Evolutionary conservation across 2,888 invertebrate genomes (phyloP).

Genomic region (Cheilosia scutellata): DNA sequence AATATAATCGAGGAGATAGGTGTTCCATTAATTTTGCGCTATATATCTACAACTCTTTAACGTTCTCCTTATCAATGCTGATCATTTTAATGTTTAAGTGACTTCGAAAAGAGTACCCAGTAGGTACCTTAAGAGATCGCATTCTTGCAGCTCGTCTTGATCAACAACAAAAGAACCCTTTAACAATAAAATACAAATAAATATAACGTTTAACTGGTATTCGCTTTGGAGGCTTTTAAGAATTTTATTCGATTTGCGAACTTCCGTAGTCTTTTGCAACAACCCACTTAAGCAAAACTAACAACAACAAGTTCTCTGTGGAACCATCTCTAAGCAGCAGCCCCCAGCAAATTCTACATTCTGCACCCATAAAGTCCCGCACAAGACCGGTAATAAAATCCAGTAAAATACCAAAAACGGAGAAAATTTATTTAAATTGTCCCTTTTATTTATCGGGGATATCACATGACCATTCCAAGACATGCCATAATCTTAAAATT

Average conservation of each 20-base stretch:
- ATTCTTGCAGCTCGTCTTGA: no score
- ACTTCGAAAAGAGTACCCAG: no score
- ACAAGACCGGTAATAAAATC: conserved; percentile 72
- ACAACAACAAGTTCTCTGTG: conserved; percentile 13
- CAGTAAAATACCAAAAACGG: conserved; percentile 76
- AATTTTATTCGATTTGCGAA: conserved; percentile 23
- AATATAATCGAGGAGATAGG: no score
- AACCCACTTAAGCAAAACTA: conserved; percentile 25
- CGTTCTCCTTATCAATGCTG: no score
- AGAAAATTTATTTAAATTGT: conserved; percentile 76
- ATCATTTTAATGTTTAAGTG: no score
- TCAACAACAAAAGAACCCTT: neutral
- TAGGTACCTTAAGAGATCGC: no score
- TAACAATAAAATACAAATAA: neutral
- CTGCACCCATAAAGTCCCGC: conserved; percentile 72
- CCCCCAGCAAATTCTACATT: conserved; percentile 45
- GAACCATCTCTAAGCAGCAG: conserved; percentile 14
- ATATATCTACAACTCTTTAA: no score
- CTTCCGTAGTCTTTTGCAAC: conserved; percentile 3
- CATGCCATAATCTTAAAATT: conserved; percentile 76
- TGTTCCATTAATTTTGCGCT: no score
- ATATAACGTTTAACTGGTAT: neutral
- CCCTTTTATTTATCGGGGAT: conserved; percentile 76
- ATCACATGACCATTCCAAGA: conserved; percentile 75
- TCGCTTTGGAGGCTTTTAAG: neutral